Evolutionary conservation across 2,888 invertebrate species (phyloP).

Genomic region (Mesorhabditis spiculigera): DNA sequence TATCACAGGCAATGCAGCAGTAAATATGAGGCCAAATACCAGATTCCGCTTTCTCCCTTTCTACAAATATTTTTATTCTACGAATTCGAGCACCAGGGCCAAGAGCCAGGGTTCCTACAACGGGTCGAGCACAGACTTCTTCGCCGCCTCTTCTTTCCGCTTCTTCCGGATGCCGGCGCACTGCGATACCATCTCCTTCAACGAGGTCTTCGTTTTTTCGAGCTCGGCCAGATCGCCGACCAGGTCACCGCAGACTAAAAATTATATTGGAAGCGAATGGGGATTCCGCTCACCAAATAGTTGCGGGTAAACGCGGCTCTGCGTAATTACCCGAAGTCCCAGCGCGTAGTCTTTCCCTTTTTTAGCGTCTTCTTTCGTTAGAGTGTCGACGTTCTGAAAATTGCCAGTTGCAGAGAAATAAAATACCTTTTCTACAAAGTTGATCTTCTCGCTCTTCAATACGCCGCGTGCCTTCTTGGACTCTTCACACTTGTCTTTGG

Average conservation of each 20-base stretch:
- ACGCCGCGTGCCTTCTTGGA: background rate
- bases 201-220: background rate
- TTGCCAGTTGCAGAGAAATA: background rate
- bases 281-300: background rate
- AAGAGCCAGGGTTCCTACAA: background rate
- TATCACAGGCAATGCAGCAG: no score
- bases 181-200: background rate
- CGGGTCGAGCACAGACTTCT: background rate
- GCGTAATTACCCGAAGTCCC: background rate
- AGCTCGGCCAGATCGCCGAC: background rate
- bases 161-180: background rate
- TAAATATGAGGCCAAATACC: no score
- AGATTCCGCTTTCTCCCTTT: no score
- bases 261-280: background rate
- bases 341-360: background rate
- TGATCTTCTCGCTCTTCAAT: background rate
- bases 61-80: background rate
- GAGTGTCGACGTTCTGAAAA: background rate
- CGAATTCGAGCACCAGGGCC: background rate
- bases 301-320: background rate
- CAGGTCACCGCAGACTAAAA: conserved; percentile 6
- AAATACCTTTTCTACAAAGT: background rate
- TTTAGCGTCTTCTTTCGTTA: background rate
- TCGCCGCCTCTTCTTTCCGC: conserved; percentile 2
- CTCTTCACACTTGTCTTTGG: conserved; percentile 1